Evolutionary conservation across 2,888 invertebrate species (phyloP).

Genomic region (Entomobrya proxima): DNA sequence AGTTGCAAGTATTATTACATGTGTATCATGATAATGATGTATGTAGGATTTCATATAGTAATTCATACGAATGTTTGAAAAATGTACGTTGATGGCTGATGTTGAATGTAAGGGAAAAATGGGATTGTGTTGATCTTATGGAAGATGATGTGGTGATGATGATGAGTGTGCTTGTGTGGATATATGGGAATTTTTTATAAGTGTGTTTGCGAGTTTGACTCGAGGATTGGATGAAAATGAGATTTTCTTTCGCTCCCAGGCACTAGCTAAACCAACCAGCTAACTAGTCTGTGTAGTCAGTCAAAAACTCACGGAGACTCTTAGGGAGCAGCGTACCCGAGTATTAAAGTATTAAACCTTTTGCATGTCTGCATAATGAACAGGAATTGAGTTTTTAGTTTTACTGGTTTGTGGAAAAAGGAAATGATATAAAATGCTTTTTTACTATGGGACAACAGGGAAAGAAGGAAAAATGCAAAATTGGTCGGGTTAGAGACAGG

Average conservation of each 20-base stretch:
- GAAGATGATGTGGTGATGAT: conserved; percentile 4
- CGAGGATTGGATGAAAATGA: conserved; percentile 12
- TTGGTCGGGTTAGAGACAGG: too few relatives aligned
- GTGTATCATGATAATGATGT: too few relatives aligned
- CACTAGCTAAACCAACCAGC: too few relatives aligned
- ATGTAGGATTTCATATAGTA: too few relatives aligned
- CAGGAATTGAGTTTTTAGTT: not conserved
- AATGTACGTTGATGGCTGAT: not conserved
- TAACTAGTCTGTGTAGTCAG: too few relatives aligned
- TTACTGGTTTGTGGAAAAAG: not conserved
- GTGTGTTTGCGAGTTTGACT: not conserved
- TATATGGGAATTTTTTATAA: not conserved
- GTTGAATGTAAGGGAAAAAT: not conserved
- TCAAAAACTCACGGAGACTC: too few relatives aligned
- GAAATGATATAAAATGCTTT: not conserved
- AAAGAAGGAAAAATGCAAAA: too few relatives aligned
- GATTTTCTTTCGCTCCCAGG: too few relatives aligned
- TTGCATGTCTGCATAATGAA: not conserved
- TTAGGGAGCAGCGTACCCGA: too few relatives aligned
- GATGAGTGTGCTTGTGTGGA: not conserved
- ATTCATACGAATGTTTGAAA: not conserved
- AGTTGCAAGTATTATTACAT: too few relatives aligned
- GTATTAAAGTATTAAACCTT: too few relatives aligned
- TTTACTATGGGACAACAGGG: not conserved
- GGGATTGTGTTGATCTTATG: conserved; percentile 5